A percentile compares a stretch with the other conserved stretches of the same genome.
Conservation (phyloP, 2,113 vertebrate species). For the Menidia beryllina region DNA sequence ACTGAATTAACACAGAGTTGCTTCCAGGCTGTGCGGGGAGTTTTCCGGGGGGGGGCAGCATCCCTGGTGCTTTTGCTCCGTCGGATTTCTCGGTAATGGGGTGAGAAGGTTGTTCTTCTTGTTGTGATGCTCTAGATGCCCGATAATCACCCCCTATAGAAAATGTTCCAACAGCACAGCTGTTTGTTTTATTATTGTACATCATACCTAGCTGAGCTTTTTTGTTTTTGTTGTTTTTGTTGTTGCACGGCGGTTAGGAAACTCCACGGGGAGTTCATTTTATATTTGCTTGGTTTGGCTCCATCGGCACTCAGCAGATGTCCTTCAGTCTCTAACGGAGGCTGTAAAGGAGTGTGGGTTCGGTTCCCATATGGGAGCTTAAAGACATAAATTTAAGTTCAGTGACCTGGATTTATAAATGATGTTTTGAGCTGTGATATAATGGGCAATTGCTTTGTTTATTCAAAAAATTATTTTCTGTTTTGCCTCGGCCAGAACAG, state of each 20-base stretch:
- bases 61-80: too few relatives aligned
- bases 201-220: conserved; percentile 19
- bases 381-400: conserved; percentile 19
- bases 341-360: conserved; percentile 25
- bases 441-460: conserved; percentile 11
- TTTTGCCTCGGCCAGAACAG: neutral
- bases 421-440: conserved; percentile 13
- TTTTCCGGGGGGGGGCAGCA: conserved; percentile 3
- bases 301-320: conserved; percentile 24
- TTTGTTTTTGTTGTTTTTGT: conserved; percentile 8
- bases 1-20: conserved; percentile 38
- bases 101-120: conserved; percentile 14
- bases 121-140: conserved; percentile 18
- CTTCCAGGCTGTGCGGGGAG: conserved; percentile 7
- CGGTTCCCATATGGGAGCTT: conserved; percentile 12
- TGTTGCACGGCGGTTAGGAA: conserved; percentile 31
- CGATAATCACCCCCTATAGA: conserved; percentile 14
- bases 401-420: conserved; percentile 52
- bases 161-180: conserved; percentile 1
- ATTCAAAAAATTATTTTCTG: too few relatives aligned
- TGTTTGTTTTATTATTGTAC: too few relatives aligned
- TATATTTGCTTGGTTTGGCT: conserved; percentile 33
- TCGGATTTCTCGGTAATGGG: conserved; percentile 21
- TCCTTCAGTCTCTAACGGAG: conserved; percentile 29
- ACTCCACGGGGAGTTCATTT: conserved; percentile 33